These are phyloP conservation scores for Drosophila sulfurigaster DNA, from an alignment of 1,140 invertebrate genomes.

Conservation along the genomic window DNA sequence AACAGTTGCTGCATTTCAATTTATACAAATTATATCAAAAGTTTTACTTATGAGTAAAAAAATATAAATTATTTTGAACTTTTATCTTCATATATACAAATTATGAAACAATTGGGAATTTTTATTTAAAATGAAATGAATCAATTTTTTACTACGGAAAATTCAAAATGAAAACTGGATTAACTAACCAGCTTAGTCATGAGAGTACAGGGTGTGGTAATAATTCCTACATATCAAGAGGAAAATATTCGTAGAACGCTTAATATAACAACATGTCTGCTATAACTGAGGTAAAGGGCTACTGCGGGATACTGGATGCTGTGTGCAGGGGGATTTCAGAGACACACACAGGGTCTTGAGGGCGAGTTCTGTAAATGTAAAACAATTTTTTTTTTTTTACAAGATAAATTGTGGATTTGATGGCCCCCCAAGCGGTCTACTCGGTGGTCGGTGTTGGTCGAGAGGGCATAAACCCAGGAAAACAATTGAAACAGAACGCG, in stretches of 20 bases:
- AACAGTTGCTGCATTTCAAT: too few relatives aligned
- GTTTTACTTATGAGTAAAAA: too few relatives aligned
- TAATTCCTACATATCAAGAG: conserved; percentile 3
- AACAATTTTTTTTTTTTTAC: conserved; percentile 15
- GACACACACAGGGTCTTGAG: not conserved
- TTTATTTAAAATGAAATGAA: too few relatives aligned
- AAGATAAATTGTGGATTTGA: conserved; percentile 71
- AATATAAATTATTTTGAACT: too few relatives aligned
- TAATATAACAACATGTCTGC: conserved; percentile 45
- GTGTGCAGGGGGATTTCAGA: not conserved
- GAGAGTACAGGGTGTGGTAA: conserved; percentile 13
- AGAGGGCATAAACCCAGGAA: conserved; percentile 41
- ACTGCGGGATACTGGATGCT: too few relatives aligned
- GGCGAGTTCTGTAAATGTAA: conserved; percentile 3
- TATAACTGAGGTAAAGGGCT: conserved; percentile 20
- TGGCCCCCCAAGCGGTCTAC: conserved; percentile 20
- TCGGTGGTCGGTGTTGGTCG: conserved; percentile 4
- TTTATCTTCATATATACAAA: too few relatives aligned
- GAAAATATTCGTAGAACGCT: conserved; percentile 17
- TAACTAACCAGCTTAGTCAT: too few relatives aligned
- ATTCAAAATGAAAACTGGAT: too few relatives aligned
- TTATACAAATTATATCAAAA: too few relatives aligned
- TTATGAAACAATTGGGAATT: too few relatives aligned
- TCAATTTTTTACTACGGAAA: not conserved
- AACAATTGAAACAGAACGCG: conserved; percentile 8